Evolutionary conservation across 2,888 invertebrate genomes (phyloP).

Genomic region (Plagiodera versicolora): DNA sequence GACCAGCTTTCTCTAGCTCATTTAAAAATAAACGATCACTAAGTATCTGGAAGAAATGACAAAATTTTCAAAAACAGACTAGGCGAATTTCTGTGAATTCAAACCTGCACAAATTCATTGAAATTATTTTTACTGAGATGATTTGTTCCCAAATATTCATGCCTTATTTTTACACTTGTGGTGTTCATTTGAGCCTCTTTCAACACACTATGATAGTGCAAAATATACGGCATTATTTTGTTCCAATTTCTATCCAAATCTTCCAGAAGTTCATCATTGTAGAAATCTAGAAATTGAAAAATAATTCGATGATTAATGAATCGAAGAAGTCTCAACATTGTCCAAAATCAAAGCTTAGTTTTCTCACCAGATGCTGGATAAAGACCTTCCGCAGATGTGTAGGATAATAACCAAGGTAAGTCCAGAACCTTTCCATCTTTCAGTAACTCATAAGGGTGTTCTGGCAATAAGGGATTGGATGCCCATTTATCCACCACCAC

Average conservation of each 20-base stretch:
- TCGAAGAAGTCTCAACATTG: too few species aligned
- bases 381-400: slow-evolving; percentile 72
- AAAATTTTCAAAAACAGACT: too few species aligned
- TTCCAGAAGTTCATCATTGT: slow-evolving; percentile 39
- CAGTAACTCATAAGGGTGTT: slow-evolving; percentile 66
- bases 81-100: too few species aligned
- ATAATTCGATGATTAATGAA: too few species aligned
- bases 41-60: slow-evolving; percentile 51
- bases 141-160: slow-evolving; percentile 47
- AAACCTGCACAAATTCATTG: slow-evolving; percentile 31
- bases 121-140: slow-evolving; percentile 43
- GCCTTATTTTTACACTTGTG: slow-evolving; percentile 45
- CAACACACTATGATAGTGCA: slow-evolving; percentile 52
- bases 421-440: slow-evolving; percentile 62
- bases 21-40: slow-evolving; percentile 67
- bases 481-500: slow-evolving; percentile 67
- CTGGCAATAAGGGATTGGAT: slow-evolving; percentile 65
- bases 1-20: slow-evolving; percentile 63
- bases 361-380: slow-evolving; percentile 68
- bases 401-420: slow-evolving; percentile 70
- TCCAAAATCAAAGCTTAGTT: slow-evolving; percentile 4
- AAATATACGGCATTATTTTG: slow-evolving; percentile 48
- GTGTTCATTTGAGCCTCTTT: slow-evolving; percentile 31
- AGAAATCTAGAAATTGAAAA: slow-evolving; percentile 42
- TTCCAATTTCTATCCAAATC: slow-evolving; percentile 49